Percentiles rank a stretch among this genome's conserved stretches.
Evolutionary conservation across 2,888 invertebrate genomes (phyloP).

Genomic region (Zaprionus bogoriensis): DNA sequence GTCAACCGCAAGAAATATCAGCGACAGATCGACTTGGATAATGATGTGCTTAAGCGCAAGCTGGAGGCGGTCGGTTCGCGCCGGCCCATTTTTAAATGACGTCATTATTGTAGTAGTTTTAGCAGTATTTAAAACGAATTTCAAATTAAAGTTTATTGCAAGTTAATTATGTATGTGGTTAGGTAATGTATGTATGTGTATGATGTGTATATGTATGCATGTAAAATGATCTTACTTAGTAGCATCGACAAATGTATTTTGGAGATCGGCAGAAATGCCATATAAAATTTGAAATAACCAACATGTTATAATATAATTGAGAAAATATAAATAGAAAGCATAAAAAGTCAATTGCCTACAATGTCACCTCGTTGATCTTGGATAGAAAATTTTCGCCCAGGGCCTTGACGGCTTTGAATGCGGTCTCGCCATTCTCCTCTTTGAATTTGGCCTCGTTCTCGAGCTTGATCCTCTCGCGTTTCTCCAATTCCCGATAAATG

Average conservation of each 20-base stretch:
- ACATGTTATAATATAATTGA: neutral
- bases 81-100: constrained; percentile 54
- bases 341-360: constrained; percentile 19
- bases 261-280: neutral
- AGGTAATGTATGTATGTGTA: too few relatives aligned
- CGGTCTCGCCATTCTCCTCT: constrained; percentile 75
- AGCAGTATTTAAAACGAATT: constrained; percentile 63
- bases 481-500: constrained; percentile 79
- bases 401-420: constrained; percentile 77
- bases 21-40: constrained; percentile 85
- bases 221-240: neutral
- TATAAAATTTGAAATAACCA: neutral
- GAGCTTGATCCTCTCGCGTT: constrained; percentile 65
- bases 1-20: constrained; percentile 84
- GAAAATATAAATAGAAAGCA: neutral
- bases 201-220: too few relatives aligned
- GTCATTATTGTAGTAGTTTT: constrained; percentile 50
- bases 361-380: constrained; percentile 54
- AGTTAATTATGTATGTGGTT: too few relatives aligned
- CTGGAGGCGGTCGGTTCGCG: constrained; percentile 79
- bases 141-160: constrained; percentile 74
- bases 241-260: neutral
- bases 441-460: constrained; percentile 71
- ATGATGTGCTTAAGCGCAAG: constrained; percentile 83
- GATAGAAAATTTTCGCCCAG: constrained; percentile 76